Evolutionary conservation across 2,888 invertebrate species (phyloP).

Genomic region (Ariolimax columbianus): DNA sequence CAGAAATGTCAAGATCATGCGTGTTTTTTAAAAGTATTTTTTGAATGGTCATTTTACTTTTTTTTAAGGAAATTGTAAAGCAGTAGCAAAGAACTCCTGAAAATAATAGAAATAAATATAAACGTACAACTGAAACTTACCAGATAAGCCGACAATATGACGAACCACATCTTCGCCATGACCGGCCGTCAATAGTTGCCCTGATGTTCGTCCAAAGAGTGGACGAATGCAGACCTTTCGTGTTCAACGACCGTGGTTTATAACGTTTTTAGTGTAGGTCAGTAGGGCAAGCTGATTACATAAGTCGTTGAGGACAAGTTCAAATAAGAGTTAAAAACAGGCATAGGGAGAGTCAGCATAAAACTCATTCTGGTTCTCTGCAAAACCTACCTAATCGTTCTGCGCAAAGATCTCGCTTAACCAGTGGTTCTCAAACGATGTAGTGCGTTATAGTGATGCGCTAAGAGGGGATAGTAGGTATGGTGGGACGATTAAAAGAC

Average conservation of each 20-base stretch:
- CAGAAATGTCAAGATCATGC: too few relatives aligned
- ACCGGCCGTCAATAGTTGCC: not conserved
- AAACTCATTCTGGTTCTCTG: not conserved
- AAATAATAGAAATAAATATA: too few relatives aligned
- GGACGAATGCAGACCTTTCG: not conserved
- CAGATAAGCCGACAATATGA: not conserved
- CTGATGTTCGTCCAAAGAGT: conserved; percentile 6
- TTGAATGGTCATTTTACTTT: too few relatives aligned
- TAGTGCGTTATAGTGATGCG: too few relatives aligned
- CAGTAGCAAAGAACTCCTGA: too few relatives aligned
- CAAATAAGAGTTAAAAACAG: not conserved
- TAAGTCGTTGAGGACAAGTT: not conserved
- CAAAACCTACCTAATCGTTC: not conserved
- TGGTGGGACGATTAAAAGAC: too few relatives aligned
- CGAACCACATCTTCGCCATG: not conserved
- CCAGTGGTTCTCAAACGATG: too few relatives aligned
- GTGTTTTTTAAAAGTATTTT: too few relatives aligned
- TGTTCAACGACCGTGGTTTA: not conserved
- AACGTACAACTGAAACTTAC: too few relatives aligned
- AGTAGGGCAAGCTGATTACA: not conserved
- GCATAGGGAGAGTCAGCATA: not conserved
- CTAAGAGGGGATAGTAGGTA: too few relatives aligned
- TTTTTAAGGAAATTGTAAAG: too few relatives aligned
- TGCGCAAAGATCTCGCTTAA: too few relatives aligned
- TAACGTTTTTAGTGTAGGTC: not conserved